Conservation (phyloP, 2,113 vertebrate species). For the Craseonycteris thonglongyai region DNA sequence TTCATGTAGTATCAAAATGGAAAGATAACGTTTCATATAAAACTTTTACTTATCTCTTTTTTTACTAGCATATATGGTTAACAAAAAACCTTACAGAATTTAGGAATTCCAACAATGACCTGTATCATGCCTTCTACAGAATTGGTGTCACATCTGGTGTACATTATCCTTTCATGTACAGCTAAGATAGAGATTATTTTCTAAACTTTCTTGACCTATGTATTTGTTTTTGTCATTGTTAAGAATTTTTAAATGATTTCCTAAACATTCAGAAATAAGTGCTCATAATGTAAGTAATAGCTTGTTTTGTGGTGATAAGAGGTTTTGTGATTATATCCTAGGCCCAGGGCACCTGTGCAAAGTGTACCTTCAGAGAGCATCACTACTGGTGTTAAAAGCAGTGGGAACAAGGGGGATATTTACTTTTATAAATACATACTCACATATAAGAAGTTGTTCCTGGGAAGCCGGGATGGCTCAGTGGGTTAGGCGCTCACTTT, state of each 20-base stretch:
- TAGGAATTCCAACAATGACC: neutral
- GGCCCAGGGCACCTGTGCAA: neutral
- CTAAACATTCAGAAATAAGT: neutral
- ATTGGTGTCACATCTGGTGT: neutral
- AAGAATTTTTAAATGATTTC: neutral
- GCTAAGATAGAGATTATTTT: neutral
- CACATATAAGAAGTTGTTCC: neutral
- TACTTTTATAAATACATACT: neutral
- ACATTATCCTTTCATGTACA: neutral
- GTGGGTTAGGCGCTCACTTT: no score
- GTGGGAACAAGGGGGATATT: neutral
- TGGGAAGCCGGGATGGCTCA: no score
- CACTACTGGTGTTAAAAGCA: neutral
- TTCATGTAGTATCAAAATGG: neutral
- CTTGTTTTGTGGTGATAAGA: neutral
- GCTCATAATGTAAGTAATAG: neutral
- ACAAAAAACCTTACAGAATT: neutral
- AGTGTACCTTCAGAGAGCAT: neutral
- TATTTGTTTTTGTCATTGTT: neutral
- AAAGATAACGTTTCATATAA: neutral
- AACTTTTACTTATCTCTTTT: neutral
- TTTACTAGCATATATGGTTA: neutral
- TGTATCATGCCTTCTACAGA: neutral
- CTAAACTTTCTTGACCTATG: neutral
- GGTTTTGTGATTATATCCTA: neutral